Base-by-base conservation (phyloP, 2,797 vertebrate genomes). In the Paramormyrops hopkinsi region DNA sequence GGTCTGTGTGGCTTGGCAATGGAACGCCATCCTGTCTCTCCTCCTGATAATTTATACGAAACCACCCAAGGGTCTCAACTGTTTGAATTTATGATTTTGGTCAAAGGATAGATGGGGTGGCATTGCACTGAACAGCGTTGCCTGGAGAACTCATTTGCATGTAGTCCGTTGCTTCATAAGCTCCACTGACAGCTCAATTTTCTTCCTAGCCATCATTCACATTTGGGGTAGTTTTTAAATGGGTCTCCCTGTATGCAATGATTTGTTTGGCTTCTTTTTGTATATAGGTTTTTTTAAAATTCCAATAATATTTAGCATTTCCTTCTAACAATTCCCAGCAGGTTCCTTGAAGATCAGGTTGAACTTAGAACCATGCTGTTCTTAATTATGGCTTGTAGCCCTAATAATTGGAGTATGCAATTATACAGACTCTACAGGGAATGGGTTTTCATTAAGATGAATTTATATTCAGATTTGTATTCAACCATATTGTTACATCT, bases 381-480 rank as follows among this genome's bases (percentile, higher is more conserved):
- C 37, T 79, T 41, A 79, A 41, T 79, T 44, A 79, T 79, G 73
- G 19, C 19, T 41, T n/a, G 17, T 79, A 44, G 7, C 37, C 41
- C 73, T 79, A 79, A 79, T 79, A 51, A 50, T 84, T 25, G n/a
- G 19, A n/a, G 9, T 84, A 29, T 22, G n/a, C n/a, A 84, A 51
- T 84, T 48, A 84, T 50, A 22, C 46, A 51, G 41, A 29, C 82
- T 50, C 44, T 48, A 84, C 76, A n/a, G 76, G 76, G 76, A 84
- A 84, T 44, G n/a, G 3, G n/a, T 50, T 51, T 22, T 51, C 44
- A 48, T 48, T 84, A 84, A 84, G 22, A 84, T 73, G 12, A 73
- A 73, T 73, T 73, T 37, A 73, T 73, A 73, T 84, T 84, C 44
- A 79, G 19, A 79, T 79, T 79, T n/a, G 37, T 79, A 41, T 79